Percentiles rank a stretch among this genome's conserved stretches.
Conservation (phyloP, 2,113 vertebrate species). For the Oreotragus oreotragus region DNA sequence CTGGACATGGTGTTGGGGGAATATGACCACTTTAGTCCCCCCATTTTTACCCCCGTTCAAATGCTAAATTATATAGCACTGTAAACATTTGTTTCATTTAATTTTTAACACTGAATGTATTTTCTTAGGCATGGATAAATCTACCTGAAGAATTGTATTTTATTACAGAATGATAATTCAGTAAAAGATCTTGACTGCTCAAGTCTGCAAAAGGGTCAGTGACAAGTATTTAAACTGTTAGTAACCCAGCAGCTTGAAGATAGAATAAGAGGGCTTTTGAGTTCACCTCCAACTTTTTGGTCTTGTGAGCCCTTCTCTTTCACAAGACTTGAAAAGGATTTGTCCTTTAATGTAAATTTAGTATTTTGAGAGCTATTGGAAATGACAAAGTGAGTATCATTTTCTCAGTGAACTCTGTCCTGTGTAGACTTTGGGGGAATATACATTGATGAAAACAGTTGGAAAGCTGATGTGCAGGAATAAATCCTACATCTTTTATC, state of each 20-base stretch:
- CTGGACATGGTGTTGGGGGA: background rate
- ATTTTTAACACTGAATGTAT: background rate
- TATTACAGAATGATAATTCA: background rate
- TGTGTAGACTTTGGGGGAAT: background rate
- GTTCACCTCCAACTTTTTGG: background rate
- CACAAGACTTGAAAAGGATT: background rate
- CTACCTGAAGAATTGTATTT: background rate
- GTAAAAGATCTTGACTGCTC: background rate
- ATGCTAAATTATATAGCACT: background rate
- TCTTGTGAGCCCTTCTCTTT: background rate
- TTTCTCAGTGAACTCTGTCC: background rate
- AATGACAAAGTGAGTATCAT: background rate
- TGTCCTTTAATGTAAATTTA: background rate
- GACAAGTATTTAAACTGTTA: background rate
- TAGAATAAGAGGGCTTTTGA: background rate
- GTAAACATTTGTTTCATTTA: background rate
- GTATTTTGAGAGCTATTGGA: background rate
- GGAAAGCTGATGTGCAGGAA: background rate
- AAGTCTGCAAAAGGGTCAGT: background rate
- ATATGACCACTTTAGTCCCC: background rate
- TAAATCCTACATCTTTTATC: background rate
- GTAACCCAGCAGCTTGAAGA: background rate
- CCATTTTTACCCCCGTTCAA: background rate
- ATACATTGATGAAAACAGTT: background rate
- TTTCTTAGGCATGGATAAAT: background rate